Percentiles rank a stretch among this genome's conserved stretches.
These are phyloP conservation scores for Ridgeia piscesae DNA, from an alignment of 1,140 invertebrate genomes.

Conservation along the genomic window DNA sequence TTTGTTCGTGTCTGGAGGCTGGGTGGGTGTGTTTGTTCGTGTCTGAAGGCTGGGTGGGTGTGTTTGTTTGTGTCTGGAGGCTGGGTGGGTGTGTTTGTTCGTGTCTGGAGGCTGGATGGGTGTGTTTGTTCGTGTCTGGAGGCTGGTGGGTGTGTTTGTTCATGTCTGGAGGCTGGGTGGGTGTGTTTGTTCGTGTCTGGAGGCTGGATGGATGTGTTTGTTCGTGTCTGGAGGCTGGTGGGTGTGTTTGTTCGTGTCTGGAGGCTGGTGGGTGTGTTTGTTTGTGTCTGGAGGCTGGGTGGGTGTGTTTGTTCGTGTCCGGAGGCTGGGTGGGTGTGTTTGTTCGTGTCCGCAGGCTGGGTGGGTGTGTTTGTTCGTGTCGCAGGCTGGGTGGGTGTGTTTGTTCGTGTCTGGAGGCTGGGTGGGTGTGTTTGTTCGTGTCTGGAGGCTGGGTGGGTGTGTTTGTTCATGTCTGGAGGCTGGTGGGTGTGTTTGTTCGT, in stretches of 20 bases:
- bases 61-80: neutral
- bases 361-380: neutral
- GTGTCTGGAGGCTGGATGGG: no score
- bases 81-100: no score
- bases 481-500: neutral
- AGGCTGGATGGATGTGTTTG: no score
- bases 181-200: neutral
- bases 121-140: neutral
- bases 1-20: no score
- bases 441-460: no score
- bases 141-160: no score
- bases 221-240: neutral
- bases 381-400: no score
- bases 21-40: neutral
- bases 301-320: neutral
- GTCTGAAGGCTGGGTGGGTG: no score
- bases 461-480: neutral
- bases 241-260: neutral
- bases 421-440: neutral
- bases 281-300: no score
- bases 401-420: neutral
- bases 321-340: no score
- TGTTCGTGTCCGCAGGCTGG: neutral
- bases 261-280: no score
- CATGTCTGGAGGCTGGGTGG: no score